These are phyloP conservation scores for Sitobion miscanthi DNA, from an alignment of 1,140 invertebrate genomes.

Conservation along the genomic window DNA sequence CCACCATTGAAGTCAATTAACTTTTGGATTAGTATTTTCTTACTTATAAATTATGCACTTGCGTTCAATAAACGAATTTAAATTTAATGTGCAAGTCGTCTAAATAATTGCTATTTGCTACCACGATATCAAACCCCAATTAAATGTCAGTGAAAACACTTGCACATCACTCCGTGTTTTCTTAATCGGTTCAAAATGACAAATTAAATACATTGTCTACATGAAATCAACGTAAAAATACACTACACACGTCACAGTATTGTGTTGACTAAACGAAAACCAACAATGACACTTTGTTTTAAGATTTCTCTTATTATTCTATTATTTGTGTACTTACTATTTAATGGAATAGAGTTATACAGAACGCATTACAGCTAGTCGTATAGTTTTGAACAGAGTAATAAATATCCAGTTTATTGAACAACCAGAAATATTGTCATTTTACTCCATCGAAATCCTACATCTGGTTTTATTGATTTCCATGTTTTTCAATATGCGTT, in stretches of 20 bases:
- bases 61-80: background rate
- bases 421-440: background rate
- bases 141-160: background rate
- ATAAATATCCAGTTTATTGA: background rate
- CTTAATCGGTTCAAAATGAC: background rate
- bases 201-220: too few species aligned
- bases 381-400: background rate
- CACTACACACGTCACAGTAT: too few species aligned
- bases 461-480: background rate
- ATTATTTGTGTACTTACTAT: too few species aligned
- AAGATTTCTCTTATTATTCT: background rate
- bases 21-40: background rate
- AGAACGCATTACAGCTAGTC: background rate
- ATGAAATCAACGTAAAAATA: too few species aligned
- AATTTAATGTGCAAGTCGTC: background rate
- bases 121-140: background rate
- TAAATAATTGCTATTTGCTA: background rate
- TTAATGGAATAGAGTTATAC: background rate
- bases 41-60: background rate
- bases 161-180: background rate
- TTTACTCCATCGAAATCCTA: background rate
- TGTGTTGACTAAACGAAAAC: background rate
- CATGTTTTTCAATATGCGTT: background rate
- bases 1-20: background rate
- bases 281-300: background rate